A percentile compares a stretch with the other conserved stretches of the same genome.
Evolutionary conservation across 2,888 invertebrate species (phyloP).

Genomic region (Stenotaenia linearis): DNA sequence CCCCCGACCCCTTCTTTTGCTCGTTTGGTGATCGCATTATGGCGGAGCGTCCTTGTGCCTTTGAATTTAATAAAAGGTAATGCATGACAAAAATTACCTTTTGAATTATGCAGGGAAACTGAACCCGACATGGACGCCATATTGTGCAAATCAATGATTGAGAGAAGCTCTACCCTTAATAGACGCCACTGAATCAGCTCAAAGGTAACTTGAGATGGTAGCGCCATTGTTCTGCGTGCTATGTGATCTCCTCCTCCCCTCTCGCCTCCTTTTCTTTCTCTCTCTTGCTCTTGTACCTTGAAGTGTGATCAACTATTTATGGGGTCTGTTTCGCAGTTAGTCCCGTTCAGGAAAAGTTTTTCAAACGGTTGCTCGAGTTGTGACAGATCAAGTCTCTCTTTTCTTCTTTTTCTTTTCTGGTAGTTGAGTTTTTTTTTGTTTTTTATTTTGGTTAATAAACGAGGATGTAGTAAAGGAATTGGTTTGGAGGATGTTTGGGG

Average conservation of each 20-base stretch:
- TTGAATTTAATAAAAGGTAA: conserved; percentile 26
- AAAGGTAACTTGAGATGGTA: conserved; percentile 18
- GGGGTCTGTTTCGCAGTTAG: conserved; percentile 8
- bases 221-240: conserved; percentile 18
- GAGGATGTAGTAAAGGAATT: no score
- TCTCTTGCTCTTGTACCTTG: background rate
- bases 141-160: conserved; percentile 26
- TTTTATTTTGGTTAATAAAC: background rate
- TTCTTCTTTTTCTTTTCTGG: background rate
- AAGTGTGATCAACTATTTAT: conserved; percentile 21
- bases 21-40: conserved; percentile 26
- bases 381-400: background rate
- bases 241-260: conserved; percentile 4
- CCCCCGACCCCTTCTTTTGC: conserved; percentile 5
- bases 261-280: background rate
- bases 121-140: conserved; percentile 26
- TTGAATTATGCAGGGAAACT: conserved; percentile 23
- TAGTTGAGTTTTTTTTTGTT: background rate
- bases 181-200: conserved; percentile 26
- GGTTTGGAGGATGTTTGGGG: no score
- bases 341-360: background rate
- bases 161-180: conserved; percentile 24
- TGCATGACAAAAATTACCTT: conserved; percentile 23
- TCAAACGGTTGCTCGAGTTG: conserved; percentile 1
- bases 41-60: conserved; percentile 26